These are phyloP conservation scores for Fulica atra DNA, from an alignment of 2,113 vertebrate genomes.

Conservation along the genomic window DNA sequence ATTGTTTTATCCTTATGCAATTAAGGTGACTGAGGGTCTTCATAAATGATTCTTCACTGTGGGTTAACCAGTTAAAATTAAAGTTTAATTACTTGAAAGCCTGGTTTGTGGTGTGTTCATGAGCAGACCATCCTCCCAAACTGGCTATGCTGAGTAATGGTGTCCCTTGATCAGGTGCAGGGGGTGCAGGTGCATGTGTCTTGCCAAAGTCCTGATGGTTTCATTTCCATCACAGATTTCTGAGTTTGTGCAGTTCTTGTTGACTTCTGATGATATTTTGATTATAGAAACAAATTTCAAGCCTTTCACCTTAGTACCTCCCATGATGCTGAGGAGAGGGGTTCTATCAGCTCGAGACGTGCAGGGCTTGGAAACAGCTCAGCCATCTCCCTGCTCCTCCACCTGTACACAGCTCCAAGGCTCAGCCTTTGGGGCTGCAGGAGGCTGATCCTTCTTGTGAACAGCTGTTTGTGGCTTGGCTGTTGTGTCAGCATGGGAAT, in stretches of 20 bases:
- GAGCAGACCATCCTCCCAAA: neutral
- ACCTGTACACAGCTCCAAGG: neutral
- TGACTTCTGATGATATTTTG: neutral
- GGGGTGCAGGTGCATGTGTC: neutral
- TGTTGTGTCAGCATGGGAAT: neutral
- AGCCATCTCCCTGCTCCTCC: neutral
- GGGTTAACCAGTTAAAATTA: slow-evolving; percentile 44
- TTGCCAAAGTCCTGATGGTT: neutral
- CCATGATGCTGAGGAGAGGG: neutral
- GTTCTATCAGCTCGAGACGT: neutral
- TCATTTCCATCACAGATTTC: neutral
- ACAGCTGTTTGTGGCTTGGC: neutral
- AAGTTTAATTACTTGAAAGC: slow-evolving; percentile 53
- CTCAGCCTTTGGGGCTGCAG: neutral
- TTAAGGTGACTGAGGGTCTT: slow-evolving; percentile 13
- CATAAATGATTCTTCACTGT: slow-evolving; percentile 21
- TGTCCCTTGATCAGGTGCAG: neutral
- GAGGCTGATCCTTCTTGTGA: neutral
- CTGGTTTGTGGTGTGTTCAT: neutral
- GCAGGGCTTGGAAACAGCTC: neutral
- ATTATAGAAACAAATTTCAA: neutral
- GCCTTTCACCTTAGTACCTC: neutral
- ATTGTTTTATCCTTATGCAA: slow-evolving; percentile 35
- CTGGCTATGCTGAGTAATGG: neutral
- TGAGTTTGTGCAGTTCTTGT: neutral